phyloP scores from a whole-genome alignment of 2,797 vertebrate genomes.

The Pelodytes ibericus region DNA sequence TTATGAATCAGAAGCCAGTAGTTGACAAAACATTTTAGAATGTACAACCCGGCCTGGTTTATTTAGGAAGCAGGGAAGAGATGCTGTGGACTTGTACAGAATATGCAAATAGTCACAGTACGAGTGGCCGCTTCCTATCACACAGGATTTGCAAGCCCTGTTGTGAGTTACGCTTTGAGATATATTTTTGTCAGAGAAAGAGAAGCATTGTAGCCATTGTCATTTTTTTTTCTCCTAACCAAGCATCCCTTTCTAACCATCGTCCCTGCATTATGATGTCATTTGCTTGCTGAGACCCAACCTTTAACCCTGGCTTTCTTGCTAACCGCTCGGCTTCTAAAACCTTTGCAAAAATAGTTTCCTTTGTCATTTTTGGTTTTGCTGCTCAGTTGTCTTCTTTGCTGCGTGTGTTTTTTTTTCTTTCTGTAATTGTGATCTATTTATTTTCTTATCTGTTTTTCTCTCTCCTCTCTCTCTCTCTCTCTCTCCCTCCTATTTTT shows the following conservation, averaged over 20 bases:
- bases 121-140: too few relatives aligned
- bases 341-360: conserved; percentile 59
- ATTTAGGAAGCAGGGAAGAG: too few relatives aligned
- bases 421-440: conserved; percentile 93
- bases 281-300: conserved; percentile 66
- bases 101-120: too few relatives aligned
- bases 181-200: neutral
- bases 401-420: conserved; percentile 79
- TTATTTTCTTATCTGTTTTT: conserved; percentile 87
- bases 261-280: conserved; percentile 62
- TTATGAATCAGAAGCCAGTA: too few relatives aligned
- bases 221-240: too few relatives aligned
- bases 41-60: too few relatives aligned
- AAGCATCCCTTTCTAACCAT: conserved; percentile 39
- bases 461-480: conserved; percentile 73
- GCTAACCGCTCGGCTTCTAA: conserved; percentile 74
- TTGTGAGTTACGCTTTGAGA: neutral
- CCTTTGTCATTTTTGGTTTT: conserved; percentile 70
- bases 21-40: too few relatives aligned
- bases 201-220: too few relatives aligned
- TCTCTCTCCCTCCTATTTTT: conserved; percentile 72
- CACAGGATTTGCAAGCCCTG: neutral
- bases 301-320: conserved; percentile 65
- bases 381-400: conserved; percentile 74
- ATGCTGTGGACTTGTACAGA: too few relatives aligned